Evolutionary conservation across 2,113 vertebrate genomes (phyloP).

Genomic region (Pachypanchax playfairii): DNA sequence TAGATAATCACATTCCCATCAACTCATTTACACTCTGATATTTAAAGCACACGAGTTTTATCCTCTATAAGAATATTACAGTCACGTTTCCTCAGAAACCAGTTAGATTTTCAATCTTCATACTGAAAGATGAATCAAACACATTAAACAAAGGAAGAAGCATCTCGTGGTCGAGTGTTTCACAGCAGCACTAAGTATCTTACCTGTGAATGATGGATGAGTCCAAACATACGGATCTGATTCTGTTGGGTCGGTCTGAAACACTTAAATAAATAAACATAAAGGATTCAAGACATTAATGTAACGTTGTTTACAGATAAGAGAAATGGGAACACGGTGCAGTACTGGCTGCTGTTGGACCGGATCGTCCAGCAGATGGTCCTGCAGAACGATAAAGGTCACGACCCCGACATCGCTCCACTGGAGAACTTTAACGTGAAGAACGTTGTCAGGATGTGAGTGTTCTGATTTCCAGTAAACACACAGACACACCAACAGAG

Average conservation of each 20-base stretch:
- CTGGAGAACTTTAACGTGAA: constrained; percentile 99
- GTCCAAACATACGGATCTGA: not conserved
- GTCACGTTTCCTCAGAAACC: too few species aligned
- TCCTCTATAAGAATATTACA: too few species aligned
- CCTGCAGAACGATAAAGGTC: constrained; percentile 97
- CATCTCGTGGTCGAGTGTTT: too few species aligned
- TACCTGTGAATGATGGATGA: constrained; percentile 1
- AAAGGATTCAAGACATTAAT: not conserved
- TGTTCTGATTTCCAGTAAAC: constrained; percentile 11
- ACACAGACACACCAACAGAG: constrained; percentile 6
- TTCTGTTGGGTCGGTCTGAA: constrained; percentile 1
- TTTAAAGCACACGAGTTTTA: too few species aligned
- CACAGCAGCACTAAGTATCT: not conserved
- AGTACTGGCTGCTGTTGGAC: constrained; percentile 97
- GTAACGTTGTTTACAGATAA: constrained; percentile 82
- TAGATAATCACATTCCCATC: constrained; percentile 48
- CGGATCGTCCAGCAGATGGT: constrained; percentile 98
- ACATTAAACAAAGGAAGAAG: too few species aligned
- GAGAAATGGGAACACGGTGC: constrained; percentile 96
- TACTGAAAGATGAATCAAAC: too few species aligned
- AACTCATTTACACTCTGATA: constrained; percentile 5
- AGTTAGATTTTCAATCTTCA: too few species aligned
- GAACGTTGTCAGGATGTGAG: constrained; percentile 98
- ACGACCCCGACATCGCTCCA: constrained; percentile 93
- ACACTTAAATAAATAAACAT: constrained; percentile 1